Percentiles rank a stretch among this genome's conserved stretches.
Evolutionary conservation across 2,797 vertebrate genomes (phyloP).

Genomic region (Setipinna tenuifilis): DNA sequence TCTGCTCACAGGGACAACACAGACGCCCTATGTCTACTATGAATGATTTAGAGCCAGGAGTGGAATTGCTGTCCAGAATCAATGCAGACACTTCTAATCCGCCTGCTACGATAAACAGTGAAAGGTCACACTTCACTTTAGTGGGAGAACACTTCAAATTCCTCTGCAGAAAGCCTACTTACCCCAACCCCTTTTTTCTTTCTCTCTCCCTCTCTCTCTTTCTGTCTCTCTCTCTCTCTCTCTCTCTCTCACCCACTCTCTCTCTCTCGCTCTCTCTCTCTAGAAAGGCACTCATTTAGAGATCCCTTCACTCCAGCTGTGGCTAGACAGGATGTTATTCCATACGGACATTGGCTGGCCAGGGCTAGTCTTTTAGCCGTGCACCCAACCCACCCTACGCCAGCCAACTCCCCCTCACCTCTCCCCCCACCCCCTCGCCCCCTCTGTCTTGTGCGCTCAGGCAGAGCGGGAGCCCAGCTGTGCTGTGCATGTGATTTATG

Average conservation of each 20-base stretch:
- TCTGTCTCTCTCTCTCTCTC: background rate
- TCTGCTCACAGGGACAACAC: background rate
- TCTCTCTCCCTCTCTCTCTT: background rate
- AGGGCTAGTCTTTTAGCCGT: constrained; percentile 51
- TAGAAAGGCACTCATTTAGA: background rate
- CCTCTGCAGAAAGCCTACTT: background rate
- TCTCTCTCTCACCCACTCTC: background rate
- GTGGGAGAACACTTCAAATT: background rate
- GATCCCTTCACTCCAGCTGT: background rate
- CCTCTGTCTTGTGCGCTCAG: background rate
- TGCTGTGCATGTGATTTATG: constrained; percentile 64
- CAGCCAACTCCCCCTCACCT: too few species aligned
- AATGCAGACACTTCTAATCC: constrained; percentile 29
- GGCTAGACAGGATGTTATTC: constrained; percentile 18
- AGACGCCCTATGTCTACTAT: background rate
- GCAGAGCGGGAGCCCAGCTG: constrained; percentile 43
- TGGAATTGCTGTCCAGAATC: constrained; percentile 25
- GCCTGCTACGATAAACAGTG: constrained; percentile 21
- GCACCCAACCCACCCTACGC: background rate
- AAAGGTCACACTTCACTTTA: background rate
- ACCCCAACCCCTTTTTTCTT: background rate
- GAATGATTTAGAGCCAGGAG: background rate
- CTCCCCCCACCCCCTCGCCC: background rate
- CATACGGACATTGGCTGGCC: background rate
- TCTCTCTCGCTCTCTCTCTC: background rate